Evolutionary conservation across 2,113 vertebrate genomes (phyloP).

Genomic region (Pristiophorus japonicus): DNA sequence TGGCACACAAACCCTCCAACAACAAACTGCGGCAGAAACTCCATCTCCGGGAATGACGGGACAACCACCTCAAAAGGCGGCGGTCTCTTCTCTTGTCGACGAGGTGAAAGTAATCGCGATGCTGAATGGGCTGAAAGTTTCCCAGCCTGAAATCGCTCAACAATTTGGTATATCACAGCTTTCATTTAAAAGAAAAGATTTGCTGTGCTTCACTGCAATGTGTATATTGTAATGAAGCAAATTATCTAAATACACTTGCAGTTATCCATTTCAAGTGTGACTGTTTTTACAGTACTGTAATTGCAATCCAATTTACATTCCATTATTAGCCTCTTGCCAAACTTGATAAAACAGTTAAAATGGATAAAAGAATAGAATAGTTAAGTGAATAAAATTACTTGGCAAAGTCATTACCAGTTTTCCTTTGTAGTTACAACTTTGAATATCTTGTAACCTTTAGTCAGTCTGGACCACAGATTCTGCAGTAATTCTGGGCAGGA

Average conservation of each 20-base stretch:
- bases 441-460: background rate
- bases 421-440: background rate
- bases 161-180: no score
- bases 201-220: background rate
- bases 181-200: background rate
- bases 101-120: background rate
- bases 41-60: background rate
- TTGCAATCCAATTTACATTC: slow-evolving; percentile 13
- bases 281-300: background rate
- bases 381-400: slow-evolving; percentile 18
- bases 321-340: slow-evolving; percentile 25
- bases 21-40: background rate
- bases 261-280: background rate
- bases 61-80: background rate
- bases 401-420: background rate
- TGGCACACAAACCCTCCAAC: background rate
- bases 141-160: background rate
- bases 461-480: slow-evolving; percentile 1
- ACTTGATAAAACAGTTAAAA: background rate
- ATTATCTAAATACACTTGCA: background rate
- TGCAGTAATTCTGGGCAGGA: background rate
- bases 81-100: background rate
- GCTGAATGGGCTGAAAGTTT: background rate
- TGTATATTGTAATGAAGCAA: background rate
- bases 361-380: background rate